Percentiles rank a stretch among this genome's conserved stretches.
phyloP scores from a whole-genome alignment of 2,113 vertebrate genomes.

The Takifugu flavidus region DNA sequence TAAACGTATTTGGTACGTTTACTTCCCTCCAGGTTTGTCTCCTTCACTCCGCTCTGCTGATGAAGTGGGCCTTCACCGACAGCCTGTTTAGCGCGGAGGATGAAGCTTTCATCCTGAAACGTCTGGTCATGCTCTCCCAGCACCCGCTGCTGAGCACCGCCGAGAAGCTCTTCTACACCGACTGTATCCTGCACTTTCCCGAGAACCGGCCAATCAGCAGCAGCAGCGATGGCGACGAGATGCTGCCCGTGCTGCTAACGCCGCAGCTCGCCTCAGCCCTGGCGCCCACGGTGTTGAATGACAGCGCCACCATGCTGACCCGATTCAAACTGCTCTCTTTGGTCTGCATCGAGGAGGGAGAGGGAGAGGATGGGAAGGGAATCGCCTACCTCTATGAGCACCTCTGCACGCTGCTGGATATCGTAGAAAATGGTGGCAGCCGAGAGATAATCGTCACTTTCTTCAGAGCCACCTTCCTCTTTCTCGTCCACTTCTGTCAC shows the following conservation, averaged over 20 bases:
- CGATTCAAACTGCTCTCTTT: conserved; percentile 80
- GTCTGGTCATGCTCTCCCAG: conserved; percentile 80
- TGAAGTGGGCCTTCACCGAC: conserved; percentile 85
- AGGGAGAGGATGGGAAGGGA: conserved; percentile 65
- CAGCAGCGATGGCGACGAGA: conserved; percentile 69
- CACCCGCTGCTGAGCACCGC: conserved; percentile 76
- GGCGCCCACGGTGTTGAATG: conserved; percentile 80
- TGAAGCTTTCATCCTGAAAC: conserved; percentile 80
- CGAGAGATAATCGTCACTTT: conserved; percentile 72
- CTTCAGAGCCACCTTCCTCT: conserved; percentile 80
- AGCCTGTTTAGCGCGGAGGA: conserved; percentile 86
- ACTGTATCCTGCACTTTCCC: conserved; percentile 84
- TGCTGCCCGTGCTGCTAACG: conserved; percentile 78
- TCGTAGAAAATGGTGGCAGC: conserved; percentile 67
- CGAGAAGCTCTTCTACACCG: conserved; percentile 81
- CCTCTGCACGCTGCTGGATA: conserved; percentile 69
- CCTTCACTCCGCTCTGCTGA: conserved; percentile 79
- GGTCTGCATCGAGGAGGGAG: conserved; percentile 77
- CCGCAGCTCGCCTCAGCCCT: conserved; percentile 71
- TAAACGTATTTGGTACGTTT: background rate
- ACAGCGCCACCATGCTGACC: conserved; percentile 76
- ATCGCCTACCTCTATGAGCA: conserved; percentile 75
- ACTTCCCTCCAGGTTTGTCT: conserved; percentile 58
- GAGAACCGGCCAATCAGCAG: conserved; percentile 85
- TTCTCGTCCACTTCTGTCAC: conserved; percentile 72